Evolutionary conservation across 2,888 invertebrate species (phyloP).

Genomic region (Coelinius sp.): DNA sequence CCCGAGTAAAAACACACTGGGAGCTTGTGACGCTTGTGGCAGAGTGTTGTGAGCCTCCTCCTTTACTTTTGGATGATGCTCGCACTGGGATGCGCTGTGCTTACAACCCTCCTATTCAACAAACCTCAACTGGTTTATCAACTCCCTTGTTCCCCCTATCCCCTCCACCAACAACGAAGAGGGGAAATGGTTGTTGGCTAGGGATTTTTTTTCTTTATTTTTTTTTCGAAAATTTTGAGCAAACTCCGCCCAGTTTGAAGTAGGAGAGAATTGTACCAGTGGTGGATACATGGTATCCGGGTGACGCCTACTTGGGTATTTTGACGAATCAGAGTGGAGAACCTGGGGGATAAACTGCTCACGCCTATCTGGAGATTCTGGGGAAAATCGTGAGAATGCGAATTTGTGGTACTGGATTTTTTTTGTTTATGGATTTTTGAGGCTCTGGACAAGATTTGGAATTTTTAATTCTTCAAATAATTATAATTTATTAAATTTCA

Average conservation of each 20-base stretch:
- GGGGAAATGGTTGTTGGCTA: constrained; percentile 31
- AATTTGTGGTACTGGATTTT: not conserved
- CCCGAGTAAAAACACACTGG: constrained; percentile 70
- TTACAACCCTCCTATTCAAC: constrained; percentile 17
- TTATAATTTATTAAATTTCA: no score
- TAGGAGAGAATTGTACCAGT: constrained; percentile 28
- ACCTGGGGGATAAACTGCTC: constrained; percentile 35
- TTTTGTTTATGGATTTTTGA: not conserved
- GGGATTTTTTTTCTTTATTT: constrained; percentile 45
- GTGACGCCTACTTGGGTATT: constrained; percentile 39
- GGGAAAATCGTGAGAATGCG: constrained; percentile 15
- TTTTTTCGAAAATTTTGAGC: constrained; percentile 44
- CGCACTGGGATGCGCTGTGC: constrained; percentile 45
- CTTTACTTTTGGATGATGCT: constrained; percentile 42
- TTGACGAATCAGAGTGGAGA: constrained; percentile 35
- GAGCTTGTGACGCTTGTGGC: constrained; percentile 55
- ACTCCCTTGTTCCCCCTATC: not conserved
- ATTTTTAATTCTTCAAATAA: no score
- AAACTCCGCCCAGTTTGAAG: constrained; percentile 34
- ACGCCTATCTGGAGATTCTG: constrained; percentile 43
- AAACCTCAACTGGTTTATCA: not conserved
- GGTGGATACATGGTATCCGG: constrained; percentile 16
- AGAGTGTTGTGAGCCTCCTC: constrained; percentile 48
- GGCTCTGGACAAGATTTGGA: not conserved
- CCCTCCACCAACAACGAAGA: not conserved